Evolutionary conservation across 1,140 invertebrate genomes (phyloP), one percentile per base, ranked within the genome.

Genomic region (Laodelphax striatellus): DNA sequence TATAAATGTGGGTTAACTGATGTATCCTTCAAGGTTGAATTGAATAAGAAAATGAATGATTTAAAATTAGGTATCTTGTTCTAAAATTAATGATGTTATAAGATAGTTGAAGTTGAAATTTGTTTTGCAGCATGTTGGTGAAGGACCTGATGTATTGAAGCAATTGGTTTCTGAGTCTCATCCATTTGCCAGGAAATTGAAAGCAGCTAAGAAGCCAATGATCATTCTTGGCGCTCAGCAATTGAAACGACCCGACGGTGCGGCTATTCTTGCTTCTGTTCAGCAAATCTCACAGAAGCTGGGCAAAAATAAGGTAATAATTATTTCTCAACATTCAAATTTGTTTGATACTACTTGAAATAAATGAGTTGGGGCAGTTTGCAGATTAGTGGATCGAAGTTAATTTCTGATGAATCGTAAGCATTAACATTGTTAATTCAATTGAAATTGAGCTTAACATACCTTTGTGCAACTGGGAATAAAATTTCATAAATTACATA

Each of bases 221-320:
- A 86, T 99, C 54, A 88, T 99, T 56, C 77, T 99, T 31, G 96
- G 97, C 6, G 84, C 89, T 19, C 86, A 90, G 62, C 81, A 87
- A 62, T 77, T 98, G 11, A 81, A 88, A 69, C 78, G 91, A 52
- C 63, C 78, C 21, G 93, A 98, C 73, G 91, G 89, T 14, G 80
- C 77, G 21, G 84, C 85, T 11, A 79, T 96, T 62, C 77, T 93
- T 21, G 79, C 85, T 1, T 81, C 86, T 67, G 82, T 86, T 10
- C 86, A 91, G 70, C 77, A 84, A 62, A 74, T 96, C 56, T 82
- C 85, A 13, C 73, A 80, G 73, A 78, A 58, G 71, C 71, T 68
- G 68, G 76, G 76, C 75, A 67, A 75, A 75, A 67, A 65, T 44
- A 67, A 74, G 38, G 73, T 75, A 63, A 24, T 28, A n/a, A n/a